These are phyloP conservation scores for Seira sanloemensis DNA, from an alignment of 2,888 invertebrate species.

Conservation along the genomic window DNA sequence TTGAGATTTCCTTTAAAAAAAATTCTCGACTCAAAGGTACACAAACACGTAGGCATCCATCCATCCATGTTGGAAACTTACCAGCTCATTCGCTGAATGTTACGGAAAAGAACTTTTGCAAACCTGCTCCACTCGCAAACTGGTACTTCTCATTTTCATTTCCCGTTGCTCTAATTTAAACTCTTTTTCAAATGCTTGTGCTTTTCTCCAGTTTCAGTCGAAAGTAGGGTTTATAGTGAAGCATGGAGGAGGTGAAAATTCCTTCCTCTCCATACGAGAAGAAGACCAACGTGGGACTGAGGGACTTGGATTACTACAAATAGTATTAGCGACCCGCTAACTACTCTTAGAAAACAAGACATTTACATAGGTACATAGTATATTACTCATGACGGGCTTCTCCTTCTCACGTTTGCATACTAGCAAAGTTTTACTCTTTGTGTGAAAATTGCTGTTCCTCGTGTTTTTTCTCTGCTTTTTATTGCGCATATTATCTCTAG, in stretches of 20 bases:
- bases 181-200: not conserved
- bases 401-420: not conserved
- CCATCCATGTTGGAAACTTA: too few relatives aligned
- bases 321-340: slow-evolving; percentile 23
- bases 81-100: not conserved
- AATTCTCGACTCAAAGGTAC: too few relatives aligned
- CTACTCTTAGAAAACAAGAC: not conserved
- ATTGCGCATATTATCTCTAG: not conserved
- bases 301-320: slow-evolving; percentile 40
- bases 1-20: too few relatives aligned
- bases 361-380: not conserved
- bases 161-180: not conserved
- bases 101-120: too few relatives aligned
- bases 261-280: not conserved
- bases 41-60: too few relatives aligned
- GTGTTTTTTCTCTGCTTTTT: not conserved
- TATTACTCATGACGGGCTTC: not conserved
- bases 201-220: not conserved
- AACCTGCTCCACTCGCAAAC: too few relatives aligned
- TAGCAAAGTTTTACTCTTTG: not conserved
- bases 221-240: not conserved
- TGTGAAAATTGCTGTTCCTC: not conserved
- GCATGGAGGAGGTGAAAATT: not conserved
- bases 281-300: slow-evolving; percentile 14
- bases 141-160: not conserved